A percentile compares a stretch with the other conserved stretches of the same genome.
These are phyloP conservation scores for Isotomurus palustris DNA, from an alignment of 2,888 invertebrate genomes.

Conservation along the genomic window DNA sequence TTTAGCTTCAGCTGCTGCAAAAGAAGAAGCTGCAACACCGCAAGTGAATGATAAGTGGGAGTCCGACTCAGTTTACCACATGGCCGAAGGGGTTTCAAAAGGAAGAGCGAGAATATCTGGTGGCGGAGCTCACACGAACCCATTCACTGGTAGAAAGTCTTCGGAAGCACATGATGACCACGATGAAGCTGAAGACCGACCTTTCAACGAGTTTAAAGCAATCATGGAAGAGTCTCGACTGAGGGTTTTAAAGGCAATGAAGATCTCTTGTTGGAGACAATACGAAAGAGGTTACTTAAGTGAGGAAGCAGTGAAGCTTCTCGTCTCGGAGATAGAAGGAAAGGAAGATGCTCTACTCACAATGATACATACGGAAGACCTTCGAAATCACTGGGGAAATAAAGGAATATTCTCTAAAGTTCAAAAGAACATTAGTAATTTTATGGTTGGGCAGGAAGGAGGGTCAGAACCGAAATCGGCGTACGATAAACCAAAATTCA, in stretches of 20 bases:
- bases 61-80: no score
- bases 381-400: slow-evolving; percentile 53
- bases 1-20: no score
- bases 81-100: no score
- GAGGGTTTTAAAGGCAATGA: slow-evolving; percentile 59
- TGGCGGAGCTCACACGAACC: no score
- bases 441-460: no score
- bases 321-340: slow-evolving; percentile 57
- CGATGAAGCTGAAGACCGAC: slow-evolving; percentile 51
- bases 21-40: no score
- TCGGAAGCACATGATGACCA: no score
- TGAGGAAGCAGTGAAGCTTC: slow-evolving; percentile 57
- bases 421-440: slow-evolving; percentile 53
- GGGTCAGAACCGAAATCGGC: slow-evolving; percentile 48
- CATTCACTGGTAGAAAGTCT: no score
- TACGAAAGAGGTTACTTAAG: slow-evolving; percentile 62
- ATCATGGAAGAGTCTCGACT: slow-evolving; percentile 59
- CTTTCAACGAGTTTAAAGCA: slow-evolving; percentile 58
- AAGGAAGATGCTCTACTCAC: slow-evolving; percentile 55
- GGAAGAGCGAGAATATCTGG: no score
- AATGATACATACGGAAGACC: slow-evolving; percentile 52
- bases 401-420: slow-evolving; percentile 54
- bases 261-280: slow-evolving; percentile 61
- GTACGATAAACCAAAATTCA: not conserved
- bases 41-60: no score